Evolutionary conservation across 1,140 invertebrate species (phyloP).

Genomic region (Saccostrea glomerata): DNA sequence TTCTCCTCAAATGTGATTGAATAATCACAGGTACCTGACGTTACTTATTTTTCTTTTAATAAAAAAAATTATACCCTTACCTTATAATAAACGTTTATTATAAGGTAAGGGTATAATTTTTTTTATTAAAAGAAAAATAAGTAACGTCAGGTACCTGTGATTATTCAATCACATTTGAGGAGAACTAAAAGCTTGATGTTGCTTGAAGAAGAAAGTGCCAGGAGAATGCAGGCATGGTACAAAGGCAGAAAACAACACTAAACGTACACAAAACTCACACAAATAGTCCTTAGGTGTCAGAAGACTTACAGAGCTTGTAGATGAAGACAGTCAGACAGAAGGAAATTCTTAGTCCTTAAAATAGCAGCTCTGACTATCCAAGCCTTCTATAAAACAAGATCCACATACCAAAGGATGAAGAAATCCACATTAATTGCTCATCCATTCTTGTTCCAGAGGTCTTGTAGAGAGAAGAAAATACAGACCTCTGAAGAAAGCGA

Average conservation of each 20-base stretch:
- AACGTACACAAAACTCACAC: conserved; percentile 36
- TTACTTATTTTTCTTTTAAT: too few relatives aligned
- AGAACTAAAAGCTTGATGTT: too few relatives aligned
- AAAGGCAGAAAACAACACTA: background rate
- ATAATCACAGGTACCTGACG: too few relatives aligned
- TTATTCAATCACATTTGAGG: too few relatives aligned
- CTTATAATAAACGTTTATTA: too few relatives aligned
- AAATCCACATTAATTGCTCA: conserved; percentile 25
- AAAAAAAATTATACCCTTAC: too few relatives aligned
- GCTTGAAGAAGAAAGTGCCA: too few relatives aligned
- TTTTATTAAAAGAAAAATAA: too few relatives aligned
- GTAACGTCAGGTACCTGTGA: too few relatives aligned
- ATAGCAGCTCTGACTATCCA: conserved; percentile 45
- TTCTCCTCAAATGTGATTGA: too few relatives aligned
- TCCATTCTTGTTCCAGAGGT: conserved; percentile 42
- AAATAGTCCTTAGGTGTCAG: conserved; percentile 30
- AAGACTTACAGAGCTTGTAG: background rate
- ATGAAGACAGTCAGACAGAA: background rate
- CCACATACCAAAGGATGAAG: conserved; percentile 5
- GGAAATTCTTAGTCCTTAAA: conserved; percentile 36
- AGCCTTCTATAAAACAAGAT: conserved; percentile 9
- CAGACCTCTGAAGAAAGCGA: conserved; percentile 23
- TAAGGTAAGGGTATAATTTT: too few relatives aligned
- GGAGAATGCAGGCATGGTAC: too few relatives aligned
- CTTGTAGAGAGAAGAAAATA: conserved; percentile 35